Base-by-base conservation (phyloP, 2,888 invertebrate species). In the Amphipoea lucens region DNA sequence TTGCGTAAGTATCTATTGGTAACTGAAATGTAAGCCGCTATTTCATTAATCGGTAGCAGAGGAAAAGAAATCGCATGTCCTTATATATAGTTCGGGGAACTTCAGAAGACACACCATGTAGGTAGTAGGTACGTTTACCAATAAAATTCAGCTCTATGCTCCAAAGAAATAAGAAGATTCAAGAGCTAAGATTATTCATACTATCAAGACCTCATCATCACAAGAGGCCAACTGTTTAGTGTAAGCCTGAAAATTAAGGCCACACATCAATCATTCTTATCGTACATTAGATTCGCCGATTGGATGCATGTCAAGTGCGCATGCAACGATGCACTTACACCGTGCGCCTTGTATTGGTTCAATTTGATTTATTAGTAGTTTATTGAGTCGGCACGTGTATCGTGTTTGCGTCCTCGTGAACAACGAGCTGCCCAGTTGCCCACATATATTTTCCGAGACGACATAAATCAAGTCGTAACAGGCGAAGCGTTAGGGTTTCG, bases 371-470 rank as follows among this genome's bases (percentile, higher is more conserved):
- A 89, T 87, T 85, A 82, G 83, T 85, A 76, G 85, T 88, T 87
- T 85, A 91, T 89, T 91, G 83, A 87, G 78, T 76, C 84, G 85
- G 89, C 91, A 92, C 91, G 92, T 92, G 91, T 86, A 88, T 62
- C 69, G 70, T 68, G 75, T 87, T 82, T 87, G 86, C 84, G 88
- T 85, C 84, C 90, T 87, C 84, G 86, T 88, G 87, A 87, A 87
- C 84, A 76, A 73, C 76, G 74, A 81, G 83, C 76, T 83, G 62
- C 79, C 79, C 66, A 81, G 85, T 87, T 78, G 82, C 78, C 68
- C 80, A 79, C 81, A 80, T 87, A 80, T 84, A 85, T 81, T 79
- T 77, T 86, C 79, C 79, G 63, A 85, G 83, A 83, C 84, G 76
- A 80, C 79, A 83, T 85, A 88, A 82, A 88, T 86, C 82, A 81